Base-by-base conservation (phyloP, 2,797 vertebrate genomes). In the Alfaro cultratus region DNA sequence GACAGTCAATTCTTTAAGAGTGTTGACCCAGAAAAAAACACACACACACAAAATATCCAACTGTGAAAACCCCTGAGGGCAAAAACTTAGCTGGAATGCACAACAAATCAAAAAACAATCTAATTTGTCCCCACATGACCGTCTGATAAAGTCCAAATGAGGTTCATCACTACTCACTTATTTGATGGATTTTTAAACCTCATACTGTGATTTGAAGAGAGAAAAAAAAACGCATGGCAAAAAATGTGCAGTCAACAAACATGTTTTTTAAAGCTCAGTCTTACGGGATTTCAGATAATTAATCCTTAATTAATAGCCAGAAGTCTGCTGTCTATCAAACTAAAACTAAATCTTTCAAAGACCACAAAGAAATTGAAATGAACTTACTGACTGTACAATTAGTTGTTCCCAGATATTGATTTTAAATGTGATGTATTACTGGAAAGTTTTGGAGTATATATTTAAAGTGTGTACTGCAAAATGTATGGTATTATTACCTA, bases 41-140 rank as follows among this genome's bases (percentile, higher is more conserved):
- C 74, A 36, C 81, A 76, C 12, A 70, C 23, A 43, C 49, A 39
- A 39, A 34, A 21, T 34, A 6, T 73, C 29, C 31, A 3, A 68
- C 36, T 78, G n/a, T 81, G 60, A 55, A 83, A 84, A 34, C 77
- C 88, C 36, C 79, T 75, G 4, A 49, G 84, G 87, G 88, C 82
- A 73, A 82, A 83, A 81, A 75, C 81, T 88, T 81, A 82, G 67
- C 83, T 53, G 87, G 91, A 82, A 83, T 71, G 75, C 70, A 85
- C 73, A 86, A 79, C 74, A 82, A 76, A 85, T 84, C 74, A 90
- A 82, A 89, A 91, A 89, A 85, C 79, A 86, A 76, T 86, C 73
- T 85, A 82, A 91, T 91, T 87, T 89, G 70, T 85, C 80, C 88
- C 83, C 83, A 88, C 86, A 89, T 90, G 83, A 87, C 83, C 77